These are phyloP conservation scores for Melanaphis sacchari DNA, from an alignment of 1,140 invertebrate genomes.

Conservation along the genomic window DNA sequence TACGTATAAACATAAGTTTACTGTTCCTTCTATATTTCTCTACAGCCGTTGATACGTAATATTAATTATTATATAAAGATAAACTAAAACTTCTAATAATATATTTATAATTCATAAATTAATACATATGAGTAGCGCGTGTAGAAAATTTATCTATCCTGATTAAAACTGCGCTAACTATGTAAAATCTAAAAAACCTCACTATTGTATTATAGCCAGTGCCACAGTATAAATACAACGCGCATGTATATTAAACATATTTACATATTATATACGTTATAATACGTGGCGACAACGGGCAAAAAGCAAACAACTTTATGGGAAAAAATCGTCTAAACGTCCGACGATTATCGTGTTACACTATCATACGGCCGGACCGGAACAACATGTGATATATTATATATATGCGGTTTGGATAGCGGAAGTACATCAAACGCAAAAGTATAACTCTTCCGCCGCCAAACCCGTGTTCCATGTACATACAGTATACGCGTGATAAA, in stretches of 20 bases:
- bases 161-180: neutral
- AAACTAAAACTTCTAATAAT: neutral
- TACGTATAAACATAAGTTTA: neutral
- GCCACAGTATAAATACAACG: neutral
- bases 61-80: neutral
- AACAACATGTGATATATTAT: neutral
- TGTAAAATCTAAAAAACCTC: neutral
- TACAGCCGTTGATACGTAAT: neutral
- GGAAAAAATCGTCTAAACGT: neutral
- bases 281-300: neutral
- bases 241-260: neutral
- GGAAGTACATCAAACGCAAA: neutral
- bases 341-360: neutral
- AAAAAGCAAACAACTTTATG: neutral
- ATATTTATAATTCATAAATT: neutral
- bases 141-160: neutral
- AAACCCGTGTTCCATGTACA: neutral
- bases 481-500: neutral
- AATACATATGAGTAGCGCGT: neutral
- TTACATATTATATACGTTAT: neutral
- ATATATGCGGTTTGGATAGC: neutral
- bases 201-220: neutral
- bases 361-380: neutral
- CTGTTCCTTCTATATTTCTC: neutral
- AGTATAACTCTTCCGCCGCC: neutral